Conservation (phyloP, 2,797 vertebrate genomes). For the Diplodus puntazzo region DNA sequence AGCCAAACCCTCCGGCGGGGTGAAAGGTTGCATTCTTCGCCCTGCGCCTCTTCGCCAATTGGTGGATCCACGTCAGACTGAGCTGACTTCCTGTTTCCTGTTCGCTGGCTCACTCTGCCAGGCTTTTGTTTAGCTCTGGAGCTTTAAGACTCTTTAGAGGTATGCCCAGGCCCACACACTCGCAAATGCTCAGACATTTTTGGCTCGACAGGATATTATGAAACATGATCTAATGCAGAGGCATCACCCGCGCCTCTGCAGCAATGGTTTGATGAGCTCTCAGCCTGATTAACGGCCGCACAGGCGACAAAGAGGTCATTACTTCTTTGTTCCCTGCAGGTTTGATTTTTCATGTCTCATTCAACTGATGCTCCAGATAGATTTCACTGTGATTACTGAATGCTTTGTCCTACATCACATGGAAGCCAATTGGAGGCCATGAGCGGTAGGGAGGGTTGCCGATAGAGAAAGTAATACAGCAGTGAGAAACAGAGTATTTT, state of each 20-base stretch:
- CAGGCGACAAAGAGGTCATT: conserved; percentile 30
- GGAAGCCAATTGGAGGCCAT: not conserved
- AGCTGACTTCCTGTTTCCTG: conserved; percentile 82
- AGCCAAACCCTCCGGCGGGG: conserved; percentile 67
- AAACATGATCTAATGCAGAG: conserved; percentile 64
- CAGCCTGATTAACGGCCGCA: conserved; percentile 26
- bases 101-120: conserved; percentile 52
- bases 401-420: not conserved
- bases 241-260: conserved; percentile 46
- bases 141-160: conserved; percentile 57
- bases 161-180: conserved; percentile 36
- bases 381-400: not conserved
- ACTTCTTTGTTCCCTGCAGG: conserved; percentile 62
- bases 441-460: not conserved
- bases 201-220: conserved; percentile 43
- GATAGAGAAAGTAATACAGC: conserved; percentile 49
- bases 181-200: conserved; percentile 29
- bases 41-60: conserved; percentile 65
- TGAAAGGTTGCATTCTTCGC: conserved; percentile 73
- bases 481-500: not conserved
- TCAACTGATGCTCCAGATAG: conserved; percentile 19
- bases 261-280: conserved; percentile 37
- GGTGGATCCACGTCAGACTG: conserved; percentile 59
- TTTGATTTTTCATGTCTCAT: conserved; percentile 51
- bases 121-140: conserved; percentile 75